Evolutionary conservation across 92 coral and sea anemone species (phyloP).

Genomic region (Siderastrea radians): DNA sequence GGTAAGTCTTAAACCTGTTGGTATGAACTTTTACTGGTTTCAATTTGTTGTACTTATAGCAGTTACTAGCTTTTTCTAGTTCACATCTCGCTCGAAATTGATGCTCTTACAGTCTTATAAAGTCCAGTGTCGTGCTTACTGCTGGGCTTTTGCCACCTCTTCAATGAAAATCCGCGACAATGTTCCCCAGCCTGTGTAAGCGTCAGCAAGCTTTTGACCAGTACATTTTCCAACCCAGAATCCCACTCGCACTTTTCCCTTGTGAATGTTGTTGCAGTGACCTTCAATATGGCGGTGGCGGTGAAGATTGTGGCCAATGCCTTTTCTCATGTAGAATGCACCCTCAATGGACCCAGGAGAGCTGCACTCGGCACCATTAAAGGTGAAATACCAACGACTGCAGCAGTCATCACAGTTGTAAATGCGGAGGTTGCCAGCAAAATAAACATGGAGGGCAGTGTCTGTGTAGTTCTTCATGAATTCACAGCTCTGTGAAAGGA

Average conservation of each 20-base stretch:
- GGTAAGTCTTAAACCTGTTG: too few relatives aligned
- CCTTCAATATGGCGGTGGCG: constrained; percentile 63
- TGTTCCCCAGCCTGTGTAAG: constrained; percentile 15
- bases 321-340: constrained; percentile 5
- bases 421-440: constrained; percentile 26
- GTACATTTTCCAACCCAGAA: constrained; percentile 49
- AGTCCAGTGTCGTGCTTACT: neutral
- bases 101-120: too few relatives aligned
- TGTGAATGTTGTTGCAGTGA: too few relatives aligned
- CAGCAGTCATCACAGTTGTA: constrained; percentile 23
- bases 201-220: constrained; percentile 11
- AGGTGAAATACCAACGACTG: constrained; percentile 19
- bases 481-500: constrained; percentile 8
- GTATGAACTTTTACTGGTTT: too few relatives aligned
- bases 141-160: constrained; percentile 20
- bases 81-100: too few relatives aligned
- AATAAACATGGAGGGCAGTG: constrained; percentile 22
- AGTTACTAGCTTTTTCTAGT: too few relatives aligned
- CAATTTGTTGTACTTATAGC: too few relatives aligned
- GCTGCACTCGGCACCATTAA: too few relatives aligned
- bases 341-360: constrained; percentile 62
- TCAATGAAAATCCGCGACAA: constrained; percentile 10
- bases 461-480: constrained; percentile 9
- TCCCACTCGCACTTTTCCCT: constrained; percentile 18
- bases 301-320: neutral